These are phyloP conservation scores for Callithrix jacchus DNA, from an alignment of 2,113 vertebrate genomes.

Conservation along the genomic window DNA sequence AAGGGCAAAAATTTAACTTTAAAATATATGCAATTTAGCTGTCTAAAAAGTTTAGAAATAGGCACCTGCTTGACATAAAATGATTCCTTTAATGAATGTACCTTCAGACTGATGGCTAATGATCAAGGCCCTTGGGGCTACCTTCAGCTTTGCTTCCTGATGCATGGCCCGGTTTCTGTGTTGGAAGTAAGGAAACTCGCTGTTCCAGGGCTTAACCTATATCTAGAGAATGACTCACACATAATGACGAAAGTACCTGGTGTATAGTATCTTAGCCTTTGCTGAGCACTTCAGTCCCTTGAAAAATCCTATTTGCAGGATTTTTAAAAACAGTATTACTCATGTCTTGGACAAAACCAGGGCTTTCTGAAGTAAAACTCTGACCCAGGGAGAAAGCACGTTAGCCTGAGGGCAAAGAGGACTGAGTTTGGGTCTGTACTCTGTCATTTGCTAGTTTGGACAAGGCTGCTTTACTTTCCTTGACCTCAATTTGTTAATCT, in stretches of 20 bases:
- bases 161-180: neutral
- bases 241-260: neutral
- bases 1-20: neutral
- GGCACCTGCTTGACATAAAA: neutral
- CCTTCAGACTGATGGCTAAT: neutral
- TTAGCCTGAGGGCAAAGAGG: neutral
- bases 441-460: neutral
- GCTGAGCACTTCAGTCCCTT: neutral
- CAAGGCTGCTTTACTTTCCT: neutral
- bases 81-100: neutral
- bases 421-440: neutral
- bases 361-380: neutral
- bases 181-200: neutral
- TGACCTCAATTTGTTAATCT: neutral
- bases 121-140: neutral
- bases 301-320: neutral
- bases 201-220: neutral
- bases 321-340: neutral
- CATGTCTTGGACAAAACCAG: neutral
- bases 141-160: neutral
- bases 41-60: neutral
- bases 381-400: neutral
- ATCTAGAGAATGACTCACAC: neutral
- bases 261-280: neutral
- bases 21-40: neutral